Conservation (phyloP, 2,113 vertebrate species). For the Dipodomys stephensi region DNA sequence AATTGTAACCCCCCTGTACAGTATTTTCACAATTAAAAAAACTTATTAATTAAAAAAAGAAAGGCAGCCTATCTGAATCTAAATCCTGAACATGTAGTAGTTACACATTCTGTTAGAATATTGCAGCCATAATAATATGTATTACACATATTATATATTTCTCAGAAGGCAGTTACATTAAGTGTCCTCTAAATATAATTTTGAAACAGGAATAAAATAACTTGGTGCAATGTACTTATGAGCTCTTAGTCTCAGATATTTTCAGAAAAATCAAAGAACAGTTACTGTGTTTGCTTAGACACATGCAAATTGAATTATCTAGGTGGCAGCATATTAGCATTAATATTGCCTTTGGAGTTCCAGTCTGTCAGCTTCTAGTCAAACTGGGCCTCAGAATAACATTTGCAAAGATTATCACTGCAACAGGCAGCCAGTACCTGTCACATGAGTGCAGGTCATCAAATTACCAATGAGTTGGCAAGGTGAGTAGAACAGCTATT, state of each 20-base stretch:
- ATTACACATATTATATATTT: not conserved
- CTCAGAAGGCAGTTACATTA: not conserved
- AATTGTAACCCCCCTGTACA: too few relatives aligned
- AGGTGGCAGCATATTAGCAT: constrained; percentile 45
- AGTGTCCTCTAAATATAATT: not conserved
- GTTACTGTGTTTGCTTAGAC: constrained; percentile 23
- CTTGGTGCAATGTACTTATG: not conserved
- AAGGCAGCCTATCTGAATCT: constrained; percentile 5
- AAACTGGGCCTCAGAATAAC: constrained; percentile 43
- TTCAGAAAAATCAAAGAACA: not conserved
- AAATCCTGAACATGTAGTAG: not conserved
- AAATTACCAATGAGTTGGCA: constrained; percentile 7
- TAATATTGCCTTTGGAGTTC: constrained; percentile 49
- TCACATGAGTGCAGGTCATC: not conserved
- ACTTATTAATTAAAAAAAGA: not conserved
- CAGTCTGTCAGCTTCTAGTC: constrained; percentile 27
- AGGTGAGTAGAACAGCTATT: not conserved
- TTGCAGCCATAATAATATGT: not conserved
- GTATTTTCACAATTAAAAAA: too few relatives aligned
- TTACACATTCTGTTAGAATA: not conserved
- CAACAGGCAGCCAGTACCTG: not conserved
- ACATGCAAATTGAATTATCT: constrained; percentile 41
- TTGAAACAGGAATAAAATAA: not conserved
- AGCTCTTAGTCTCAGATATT: not conserved
- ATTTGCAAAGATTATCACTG: constrained; percentile 34